Base-by-base conservation (phyloP, 2,797 vertebrate genomes). In the Hypotaenidia philippensis region DNA sequence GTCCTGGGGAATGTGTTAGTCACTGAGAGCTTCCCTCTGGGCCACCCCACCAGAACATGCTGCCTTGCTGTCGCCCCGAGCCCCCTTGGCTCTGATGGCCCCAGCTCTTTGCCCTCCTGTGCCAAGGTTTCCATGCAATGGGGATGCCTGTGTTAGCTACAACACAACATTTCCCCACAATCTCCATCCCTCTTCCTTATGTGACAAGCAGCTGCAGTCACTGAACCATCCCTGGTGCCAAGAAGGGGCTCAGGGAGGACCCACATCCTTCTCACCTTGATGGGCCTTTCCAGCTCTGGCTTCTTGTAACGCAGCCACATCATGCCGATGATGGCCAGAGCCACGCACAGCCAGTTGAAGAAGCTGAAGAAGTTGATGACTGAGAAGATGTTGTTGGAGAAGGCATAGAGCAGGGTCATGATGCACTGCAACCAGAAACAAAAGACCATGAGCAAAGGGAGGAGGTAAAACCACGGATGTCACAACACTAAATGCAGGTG, bases 291-390 rank as follows among this genome's bases (percentile, higher is more conserved):
- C 83, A 99, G 90, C 70, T 99, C 99, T 0, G 99, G 99, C 81
- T 98, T 99, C 98, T 98, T 99, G 93, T 98, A 99, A 22, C 99
- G 99, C 16, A 99, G 98, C 99, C 99, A 99, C 98, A 99, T 98
- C 99, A 99, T 99, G 10, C 99, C 99, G 0, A 99, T 18, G 95
- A 99, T 99, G 10, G 99, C 99, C 98, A 99, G 93, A 49, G 99
- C 99, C 86, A 99, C 99, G 5, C 99, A 99, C 20, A 99, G 99
- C 99, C 99, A 99, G 98, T 99, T 99, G 97, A 99, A 99, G 98
- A 99, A 99, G 97, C 99, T 99, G 98, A 99, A 99, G 99, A 99
- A 99, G 98, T 99, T 99, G 94, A 99, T 99, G 97, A 99, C 99
- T 6, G 99, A 99, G 98, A 98, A 99, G 89, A 99, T 99, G 97